Evolutionary conservation across 2,888 invertebrate genomes (phyloP), one percentile per base, ranked within the genome.

Genomic region (Tuta absoluta): DNA sequence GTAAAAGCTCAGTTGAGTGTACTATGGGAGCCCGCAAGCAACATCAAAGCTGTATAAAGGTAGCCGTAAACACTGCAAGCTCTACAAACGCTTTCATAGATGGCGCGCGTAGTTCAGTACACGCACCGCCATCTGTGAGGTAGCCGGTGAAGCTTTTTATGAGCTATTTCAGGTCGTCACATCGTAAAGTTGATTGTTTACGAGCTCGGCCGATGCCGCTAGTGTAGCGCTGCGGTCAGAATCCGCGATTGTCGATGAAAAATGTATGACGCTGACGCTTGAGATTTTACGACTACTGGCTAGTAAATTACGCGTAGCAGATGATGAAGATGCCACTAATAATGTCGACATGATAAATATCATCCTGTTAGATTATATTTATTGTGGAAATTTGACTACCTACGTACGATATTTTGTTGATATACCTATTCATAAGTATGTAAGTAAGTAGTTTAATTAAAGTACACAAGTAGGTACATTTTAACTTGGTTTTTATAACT

Each of bases 121-220:
- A 66, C 57, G 63, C 73, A 75, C 73, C 85, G 92, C 90, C 92
- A 91, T 91, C 92, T 92, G 84, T 89, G 85, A 80, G 77, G 72
- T 67, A 73, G 68, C 67, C 67, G 45, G 67, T 69, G 84, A 91
- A 92, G 82, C 82, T 87, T 89, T 91, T 90, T 89, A 89, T 80
- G 84, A 81, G 84, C 81, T 77, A 84, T 87, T 87, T 82, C 81
- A 81, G 82, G 81, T 87, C 82, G 80, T 80, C 87, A 87, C 86
- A 69, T 87, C 88, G 85, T 91, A 88, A 91, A 88, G 77, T 83
- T 78, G 79, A 84, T 86, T 82, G 79, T 90, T 89, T 89, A 89
- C 83, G 82, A 74, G 71, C 73, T 81, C 86, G 82, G 77, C 73
- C 79, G 91, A 89, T 86, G 91, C 80, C 91, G 91, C 91, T 89